Percentiles rank a stretch among this genome's conserved stretches.
phyloP scores from a whole-genome alignment of 2,113 vertebrate genomes.

The Ptilorrhoa leucosticta region DNA sequence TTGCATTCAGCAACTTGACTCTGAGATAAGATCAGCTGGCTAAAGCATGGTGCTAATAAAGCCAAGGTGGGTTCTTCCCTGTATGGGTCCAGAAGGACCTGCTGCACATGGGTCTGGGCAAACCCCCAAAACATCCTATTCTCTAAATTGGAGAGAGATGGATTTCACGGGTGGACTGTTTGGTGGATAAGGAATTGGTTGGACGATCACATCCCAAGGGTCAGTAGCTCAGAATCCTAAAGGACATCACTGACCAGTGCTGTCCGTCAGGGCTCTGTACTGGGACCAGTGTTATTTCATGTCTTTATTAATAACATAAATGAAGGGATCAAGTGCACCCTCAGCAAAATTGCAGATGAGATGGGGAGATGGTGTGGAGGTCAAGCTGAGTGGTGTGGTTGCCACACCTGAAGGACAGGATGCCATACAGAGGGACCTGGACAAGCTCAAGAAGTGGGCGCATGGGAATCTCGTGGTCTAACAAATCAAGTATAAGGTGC shows the following conservation, averaged over 20 bases:
- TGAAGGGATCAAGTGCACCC: background rate
- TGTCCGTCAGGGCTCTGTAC: background rate
- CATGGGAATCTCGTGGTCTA: background rate
- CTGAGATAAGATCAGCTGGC: background rate
- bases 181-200: background rate
- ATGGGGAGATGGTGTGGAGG: background rate
- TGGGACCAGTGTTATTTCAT: background rate
- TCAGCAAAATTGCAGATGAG: background rate
- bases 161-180: background rate
- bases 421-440: background rate
- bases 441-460: accelerated
- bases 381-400: background rate
- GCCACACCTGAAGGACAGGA: background rate
- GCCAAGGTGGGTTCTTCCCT: background rate
- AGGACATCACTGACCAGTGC: background rate
- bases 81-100: background rate
- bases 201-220: accelerated
- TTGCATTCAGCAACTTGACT: background rate
- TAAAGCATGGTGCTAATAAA: background rate
- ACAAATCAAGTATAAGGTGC: background rate
- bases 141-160: background rate
- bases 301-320: background rate
- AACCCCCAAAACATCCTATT: background rate
- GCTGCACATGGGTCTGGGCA: background rate
- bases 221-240: background rate